Evolutionary conservation across 1,140 invertebrate genomes (phyloP).

Genomic region (Caligus rogercresseyi): DNA sequence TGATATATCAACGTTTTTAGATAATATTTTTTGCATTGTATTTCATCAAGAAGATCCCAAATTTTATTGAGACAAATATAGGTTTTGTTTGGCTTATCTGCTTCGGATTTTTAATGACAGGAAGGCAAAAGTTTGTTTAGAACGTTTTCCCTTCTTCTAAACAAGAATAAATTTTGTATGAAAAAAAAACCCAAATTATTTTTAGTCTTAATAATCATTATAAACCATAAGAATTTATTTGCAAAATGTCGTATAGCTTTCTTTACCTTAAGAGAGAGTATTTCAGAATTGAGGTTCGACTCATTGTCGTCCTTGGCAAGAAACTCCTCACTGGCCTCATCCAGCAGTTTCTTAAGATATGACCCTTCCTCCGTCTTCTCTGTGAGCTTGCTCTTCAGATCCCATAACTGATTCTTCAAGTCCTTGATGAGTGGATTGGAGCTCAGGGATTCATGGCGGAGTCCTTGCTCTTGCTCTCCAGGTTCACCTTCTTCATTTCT

Average conservation of each 20-base stretch:
- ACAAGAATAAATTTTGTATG: not conserved
- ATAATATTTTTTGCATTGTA: too few relatives aligned
- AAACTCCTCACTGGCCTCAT: conserved; percentile 13
- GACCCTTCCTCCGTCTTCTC: not conserved
- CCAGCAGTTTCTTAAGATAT: conserved; percentile 3
- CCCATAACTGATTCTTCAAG: not conserved
- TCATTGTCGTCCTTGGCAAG: not conserved
- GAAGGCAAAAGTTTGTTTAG: not conserved
- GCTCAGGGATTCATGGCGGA: not conserved
- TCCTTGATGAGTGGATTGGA: not conserved
- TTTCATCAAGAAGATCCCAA: too few relatives aligned
- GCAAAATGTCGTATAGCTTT: too few relatives aligned
- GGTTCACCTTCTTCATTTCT: not conserved
- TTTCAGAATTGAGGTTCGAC: not conserved
- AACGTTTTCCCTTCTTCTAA: too few relatives aligned
- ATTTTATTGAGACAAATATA: too few relatives aligned
- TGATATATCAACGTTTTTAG: too few relatives aligned
- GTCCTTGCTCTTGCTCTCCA: not conserved
- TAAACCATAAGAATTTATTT: too few relatives aligned
- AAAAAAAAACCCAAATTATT: not conserved
- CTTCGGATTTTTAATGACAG: not conserved
- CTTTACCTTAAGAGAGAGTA: not conserved
- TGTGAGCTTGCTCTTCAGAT: not conserved
- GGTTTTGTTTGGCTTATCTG: too few relatives aligned
- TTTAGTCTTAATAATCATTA: too few relatives aligned